A percentile compares a stretch with the other conserved stretches of the same genome.
phyloP scores from a whole-genome alignment of 1,140 invertebrate genomes.

The Bombyx mandarina region DNA sequence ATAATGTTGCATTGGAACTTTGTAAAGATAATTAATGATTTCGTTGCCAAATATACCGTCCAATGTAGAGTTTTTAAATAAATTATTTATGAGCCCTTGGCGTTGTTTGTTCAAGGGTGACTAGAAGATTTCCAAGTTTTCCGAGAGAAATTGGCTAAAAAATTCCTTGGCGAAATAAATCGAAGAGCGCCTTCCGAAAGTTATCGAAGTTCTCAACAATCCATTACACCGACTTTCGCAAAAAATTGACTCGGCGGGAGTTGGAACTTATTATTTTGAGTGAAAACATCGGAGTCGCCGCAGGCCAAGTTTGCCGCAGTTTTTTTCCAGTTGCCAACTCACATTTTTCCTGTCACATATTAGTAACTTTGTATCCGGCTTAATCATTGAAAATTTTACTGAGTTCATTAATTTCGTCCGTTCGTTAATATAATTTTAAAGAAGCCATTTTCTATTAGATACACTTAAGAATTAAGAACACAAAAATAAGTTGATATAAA shows the following conservation, averaged over 20 bases:
- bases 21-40: no score
- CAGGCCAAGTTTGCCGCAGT: constrained; percentile 26
- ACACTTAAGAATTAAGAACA: no score
- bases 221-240: constrained; percentile 67
- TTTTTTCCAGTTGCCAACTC: no score
- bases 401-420: no score
- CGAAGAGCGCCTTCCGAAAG: constrained; percentile 67
- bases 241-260: constrained; percentile 51
- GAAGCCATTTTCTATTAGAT: no score
- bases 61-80: constrained; percentile 14
- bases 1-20: no score
- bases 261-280: constrained; percentile 67
- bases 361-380: no score
- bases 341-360: no score
- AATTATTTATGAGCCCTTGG: constrained; percentile 23
- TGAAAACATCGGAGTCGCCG: constrained; percentile 39
- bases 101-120: constrained; percentile 45
- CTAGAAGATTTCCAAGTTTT: constrained; percentile 63
- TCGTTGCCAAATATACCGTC: constrained; percentile 5
- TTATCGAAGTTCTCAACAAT: constrained; percentile 69
- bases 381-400: no score
- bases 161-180: constrained; percentile 66
- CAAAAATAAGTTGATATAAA: no score
- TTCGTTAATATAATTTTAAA: no score
- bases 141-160: constrained; percentile 65